Evolutionary conservation across 2,113 vertebrate genomes (phyloP).

Genomic region (Serilophus lunatus): DNA sequence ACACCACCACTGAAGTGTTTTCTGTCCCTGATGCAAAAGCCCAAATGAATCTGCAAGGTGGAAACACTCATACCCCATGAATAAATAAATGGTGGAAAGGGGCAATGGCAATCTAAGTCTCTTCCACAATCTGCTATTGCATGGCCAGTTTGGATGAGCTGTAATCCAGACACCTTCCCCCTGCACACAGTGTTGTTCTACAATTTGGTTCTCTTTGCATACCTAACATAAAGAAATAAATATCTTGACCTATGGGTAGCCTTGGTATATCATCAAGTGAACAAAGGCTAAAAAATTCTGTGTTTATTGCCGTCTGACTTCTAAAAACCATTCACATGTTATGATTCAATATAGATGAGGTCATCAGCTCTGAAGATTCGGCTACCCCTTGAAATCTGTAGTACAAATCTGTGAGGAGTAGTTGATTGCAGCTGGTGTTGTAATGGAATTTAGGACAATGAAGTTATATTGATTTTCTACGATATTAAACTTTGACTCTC

Average conservation of each 20-base stretch:
- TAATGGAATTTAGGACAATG: neutral
- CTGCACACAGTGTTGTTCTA: neutral
- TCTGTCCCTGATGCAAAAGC: neutral
- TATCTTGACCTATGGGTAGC: neutral
- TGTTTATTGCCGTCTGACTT: neutral
- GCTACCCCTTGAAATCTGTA: neutral
- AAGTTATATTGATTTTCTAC: neutral
- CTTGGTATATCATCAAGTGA: neutral
- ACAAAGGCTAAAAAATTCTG: neutral
- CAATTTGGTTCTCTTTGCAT: neutral
- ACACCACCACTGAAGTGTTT: neutral
- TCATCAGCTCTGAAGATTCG: neutral
- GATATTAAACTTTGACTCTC: neutral
- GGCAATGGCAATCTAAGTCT: neutral
- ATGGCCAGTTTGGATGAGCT: neutral
- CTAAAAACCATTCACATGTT: neutral
- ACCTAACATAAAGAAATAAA: neutral
- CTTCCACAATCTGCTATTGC: neutral
- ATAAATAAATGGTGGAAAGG: neutral
- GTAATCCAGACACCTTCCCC: neutral
- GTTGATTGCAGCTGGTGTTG: neutral
- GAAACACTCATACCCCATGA: neutral
- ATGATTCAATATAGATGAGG: neutral
- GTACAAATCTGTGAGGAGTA: neutral
- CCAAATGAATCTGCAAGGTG: neutral